These are phyloP conservation scores for Menidia beryllina DNA, from an alignment of 2,113 vertebrate genomes.

Conservation along the genomic window DNA sequence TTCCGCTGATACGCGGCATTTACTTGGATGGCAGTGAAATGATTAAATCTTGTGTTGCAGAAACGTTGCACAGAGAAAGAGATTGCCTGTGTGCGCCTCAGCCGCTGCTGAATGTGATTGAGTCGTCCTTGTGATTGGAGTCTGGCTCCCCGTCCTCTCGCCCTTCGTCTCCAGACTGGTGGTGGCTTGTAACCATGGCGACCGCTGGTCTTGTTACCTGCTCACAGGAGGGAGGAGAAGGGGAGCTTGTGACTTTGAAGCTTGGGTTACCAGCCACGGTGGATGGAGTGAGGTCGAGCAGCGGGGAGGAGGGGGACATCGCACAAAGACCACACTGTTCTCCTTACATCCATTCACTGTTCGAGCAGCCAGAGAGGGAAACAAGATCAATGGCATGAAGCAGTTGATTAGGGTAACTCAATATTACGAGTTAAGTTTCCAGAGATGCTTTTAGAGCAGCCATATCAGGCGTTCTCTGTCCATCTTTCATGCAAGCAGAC, in stretches of 20 bases:
- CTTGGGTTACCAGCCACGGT: slow-evolving; percentile 63
- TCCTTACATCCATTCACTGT: slow-evolving; percentile 62
- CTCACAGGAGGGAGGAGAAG: slow-evolving; percentile 28
- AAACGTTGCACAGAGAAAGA: slow-evolving; percentile 40
- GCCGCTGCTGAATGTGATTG: slow-evolving; percentile 62
- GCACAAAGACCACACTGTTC: slow-evolving; percentile 77
- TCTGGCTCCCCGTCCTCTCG: slow-evolving; percentile 6
- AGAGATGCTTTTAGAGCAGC: slow-evolving; percentile 65
- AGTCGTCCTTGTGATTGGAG: slow-evolving; percentile 70
- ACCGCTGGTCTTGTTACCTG: slow-evolving; percentile 75
- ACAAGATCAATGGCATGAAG: slow-evolving; percentile 74
- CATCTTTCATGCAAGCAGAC: slow-evolving; percentile 25
- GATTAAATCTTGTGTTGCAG: slow-evolving; percentile 59
- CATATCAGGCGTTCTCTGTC: slow-evolving; percentile 49
- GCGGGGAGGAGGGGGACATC: slow-evolving; percentile 19
- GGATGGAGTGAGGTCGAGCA: slow-evolving; percentile 39
- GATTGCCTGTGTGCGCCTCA: slow-evolving; percentile 48
- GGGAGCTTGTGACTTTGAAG: slow-evolving; percentile 67
- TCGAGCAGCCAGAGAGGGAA: slow-evolving; percentile 49
- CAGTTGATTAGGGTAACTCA: slow-evolving; percentile 75
- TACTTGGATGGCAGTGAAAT: slow-evolving; percentile 37
- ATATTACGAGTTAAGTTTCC: slow-evolving; percentile 72
- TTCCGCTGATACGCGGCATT: slow-evolving; percentile 36
- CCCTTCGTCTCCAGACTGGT: slow-evolving; percentile 46
- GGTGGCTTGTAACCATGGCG: slow-evolving; percentile 73